phyloP scores from a whole-genome alignment of 2,113 vertebrate species.

The Dicrurus megarhynchus region DNA sequence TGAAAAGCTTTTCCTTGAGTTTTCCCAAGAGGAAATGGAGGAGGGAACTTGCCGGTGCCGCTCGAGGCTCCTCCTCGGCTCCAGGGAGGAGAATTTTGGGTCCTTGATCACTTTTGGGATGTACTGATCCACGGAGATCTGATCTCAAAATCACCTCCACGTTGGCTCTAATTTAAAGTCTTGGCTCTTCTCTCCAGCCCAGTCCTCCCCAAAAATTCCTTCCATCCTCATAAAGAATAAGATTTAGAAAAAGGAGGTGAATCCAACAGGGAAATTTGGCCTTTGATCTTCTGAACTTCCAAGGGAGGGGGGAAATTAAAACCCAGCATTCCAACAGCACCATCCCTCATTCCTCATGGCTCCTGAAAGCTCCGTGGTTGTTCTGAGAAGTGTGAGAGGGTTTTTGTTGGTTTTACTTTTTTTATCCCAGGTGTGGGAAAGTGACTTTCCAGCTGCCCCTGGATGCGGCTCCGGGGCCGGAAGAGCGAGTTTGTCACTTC shows the following conservation, averaged over 20 bases:
- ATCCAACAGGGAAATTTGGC: not conserved
- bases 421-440: not conserved
- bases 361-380: not conserved
- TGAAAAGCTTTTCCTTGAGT: accelerated
- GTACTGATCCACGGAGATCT: not conserved
- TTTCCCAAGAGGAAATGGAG: not conserved
- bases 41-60: accelerated
- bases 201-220: too few relatives aligned
- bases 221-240: not conserved
- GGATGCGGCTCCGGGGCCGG: not conserved
- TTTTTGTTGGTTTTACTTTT: not conserved
- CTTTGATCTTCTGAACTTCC: not conserved
- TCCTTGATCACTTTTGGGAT: not conserved
- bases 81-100: not conserved
- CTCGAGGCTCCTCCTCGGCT: too few relatives aligned
- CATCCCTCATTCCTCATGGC: not conserved
- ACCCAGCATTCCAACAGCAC: accelerated
- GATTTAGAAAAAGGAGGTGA: too few relatives aligned
- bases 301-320: not conserved
- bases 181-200: not conserved
- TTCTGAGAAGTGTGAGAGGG: too few relatives aligned
- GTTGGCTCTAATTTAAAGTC: accelerated
- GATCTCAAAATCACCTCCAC: not conserved
- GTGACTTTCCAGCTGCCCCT: not conserved
- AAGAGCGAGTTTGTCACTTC: not conserved